Conservation (phyloP, 2,888 invertebrate genomes). For the Limnephilus rhombicus region DNA sequence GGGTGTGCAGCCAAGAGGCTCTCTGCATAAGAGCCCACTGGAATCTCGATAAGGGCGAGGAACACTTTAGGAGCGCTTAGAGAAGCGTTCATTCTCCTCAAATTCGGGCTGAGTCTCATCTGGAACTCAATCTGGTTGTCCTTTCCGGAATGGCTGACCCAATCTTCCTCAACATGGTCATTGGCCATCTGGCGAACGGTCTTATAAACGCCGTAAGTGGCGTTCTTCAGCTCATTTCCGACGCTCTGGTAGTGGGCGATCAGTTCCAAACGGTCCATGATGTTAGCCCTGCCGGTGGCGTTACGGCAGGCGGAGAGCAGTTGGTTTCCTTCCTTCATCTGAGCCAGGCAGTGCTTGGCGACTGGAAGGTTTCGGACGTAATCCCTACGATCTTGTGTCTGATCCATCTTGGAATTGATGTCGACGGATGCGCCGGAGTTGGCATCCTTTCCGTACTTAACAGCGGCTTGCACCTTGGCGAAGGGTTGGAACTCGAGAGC, state of each 20-base stretch:
- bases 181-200: constrained; percentile 73
- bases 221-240: constrained; percentile 72
- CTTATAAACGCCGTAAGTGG: constrained; percentile 74
- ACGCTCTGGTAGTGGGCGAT: constrained; percentile 77
- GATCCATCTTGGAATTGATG: constrained; percentile 70
- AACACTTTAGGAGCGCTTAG: constrained; percentile 73
- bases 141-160: constrained; percentile 72
- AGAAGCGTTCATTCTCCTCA: constrained; percentile 74
- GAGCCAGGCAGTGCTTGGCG: constrained; percentile 71
- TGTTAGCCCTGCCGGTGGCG: constrained; percentile 71
- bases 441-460: constrained; percentile 75
- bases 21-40: constrained; percentile 68
- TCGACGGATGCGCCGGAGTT: constrained; percentile 70
- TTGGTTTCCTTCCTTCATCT: constrained; percentile 74
- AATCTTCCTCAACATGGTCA: constrained; percentile 76
- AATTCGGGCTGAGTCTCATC: constrained; percentile 72
- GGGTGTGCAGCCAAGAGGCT: constrained; percentile 75
- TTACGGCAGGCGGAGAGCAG: constrained; percentile 75
- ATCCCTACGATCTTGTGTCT: constrained; percentile 71
- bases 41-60: constrained; percentile 67
- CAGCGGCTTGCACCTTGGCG: constrained; percentile 74
- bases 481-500: constrained; percentile 77
- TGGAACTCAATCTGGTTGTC: constrained; percentile 75
- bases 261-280: constrained; percentile 73
- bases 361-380: constrained; percentile 70